A percentile compares a stretch with the other conserved stretches of the same genome.
These are phyloP conservation scores for Anguilla megastoma DNA, from an alignment of 2,797 vertebrate species.

Conservation along the genomic window DNA sequence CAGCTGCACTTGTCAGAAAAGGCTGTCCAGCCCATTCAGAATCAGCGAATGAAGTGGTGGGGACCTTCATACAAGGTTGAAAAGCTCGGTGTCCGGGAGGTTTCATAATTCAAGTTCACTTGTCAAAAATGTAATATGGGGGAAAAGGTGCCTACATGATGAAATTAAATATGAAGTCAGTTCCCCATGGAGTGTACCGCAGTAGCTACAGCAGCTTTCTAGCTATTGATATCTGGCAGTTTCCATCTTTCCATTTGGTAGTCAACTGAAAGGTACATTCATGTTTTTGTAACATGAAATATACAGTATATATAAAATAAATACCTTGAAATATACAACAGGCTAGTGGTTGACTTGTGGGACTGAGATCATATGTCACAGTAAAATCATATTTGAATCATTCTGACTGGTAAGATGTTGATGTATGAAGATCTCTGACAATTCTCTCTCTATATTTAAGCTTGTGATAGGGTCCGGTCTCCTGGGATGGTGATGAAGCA, in stretches of 20 bases:
- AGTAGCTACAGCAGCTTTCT: not conserved
- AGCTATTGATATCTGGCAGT: not conserved
- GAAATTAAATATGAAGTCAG: not conserved
- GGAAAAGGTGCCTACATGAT: not conserved
- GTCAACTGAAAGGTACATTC: not conserved
- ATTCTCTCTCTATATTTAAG: not conserved
- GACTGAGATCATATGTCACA: not conserved
- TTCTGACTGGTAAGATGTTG: not conserved
- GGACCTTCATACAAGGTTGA: not conserved
- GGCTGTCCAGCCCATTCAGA: not conserved
- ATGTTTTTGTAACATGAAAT: not conserved
- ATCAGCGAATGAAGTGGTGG: not conserved
- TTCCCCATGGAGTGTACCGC: not conserved
- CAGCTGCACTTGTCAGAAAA: not conserved
- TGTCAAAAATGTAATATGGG: not conserved
- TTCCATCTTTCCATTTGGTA: conserved; percentile 1
- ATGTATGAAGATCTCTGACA: not conserved
- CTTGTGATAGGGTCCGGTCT: not conserved
- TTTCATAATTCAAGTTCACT: not conserved
- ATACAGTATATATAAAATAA: not conserved
- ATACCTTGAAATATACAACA: not conserved
- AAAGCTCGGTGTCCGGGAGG: not conserved
- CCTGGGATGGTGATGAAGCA: not conserved
- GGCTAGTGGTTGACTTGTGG: not conserved
- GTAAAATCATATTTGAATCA: not conserved